Evolutionary conservation across 92 coral and sea anemone species (phyloP), one percentile per base, ranked within the genome.

Genomic region (Plumapathes pennacea): DNA sequence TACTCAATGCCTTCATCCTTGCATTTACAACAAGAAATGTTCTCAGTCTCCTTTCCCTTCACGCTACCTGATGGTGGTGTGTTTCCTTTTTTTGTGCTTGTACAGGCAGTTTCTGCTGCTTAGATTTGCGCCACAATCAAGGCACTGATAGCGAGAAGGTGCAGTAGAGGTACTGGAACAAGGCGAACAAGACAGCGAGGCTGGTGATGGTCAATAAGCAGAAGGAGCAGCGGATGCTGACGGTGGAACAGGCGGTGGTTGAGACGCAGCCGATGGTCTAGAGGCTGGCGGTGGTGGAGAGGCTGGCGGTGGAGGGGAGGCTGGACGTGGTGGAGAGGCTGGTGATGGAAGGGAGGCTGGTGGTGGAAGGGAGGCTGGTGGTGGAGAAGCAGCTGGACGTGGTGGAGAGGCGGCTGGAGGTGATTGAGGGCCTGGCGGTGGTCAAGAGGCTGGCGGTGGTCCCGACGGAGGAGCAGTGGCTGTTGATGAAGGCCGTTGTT

Each of bases 21-120:
- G n/a, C n/a, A n/a, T n/a, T n/a, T n/a, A n/a, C n/a, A n/a, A n/a
- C n/a, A n/a, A n/a, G n/a, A n/a, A n/a, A n/a, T n/a, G n/a, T n/a
- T n/a, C n/a, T n/a, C n/a, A n/a, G n/a, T n/a, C n/a, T n/a, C n/a
- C n/a, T n/a, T n/a, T n/a, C n/a, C n/a, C n/a, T n/a, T n/a, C n/a
- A n/a, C n/a, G n/a, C n/a, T n/a, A n/a, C n/a, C n/a, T n/a, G n/a
- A n/a, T n/a, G n/a, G n/a, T n/a, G n/a, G n/a, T 37, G 46, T 56
- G 62, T 21, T 56, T 56, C 18, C 62, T 6, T 18, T n/a, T n/a
- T 37, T 56, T 56, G 15, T 56, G 62, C 22, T 56, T 56, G 46
- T 67, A 54, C 21, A 67, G 42, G 50, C 62, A 52, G 64, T 67
- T 67, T 67, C 74, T 67, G 41, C 53, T 52, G 42, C 74, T 67